Evolutionary conservation across 2,888 invertebrate species (phyloP).

Genomic region (Idaea aversata): DNA sequence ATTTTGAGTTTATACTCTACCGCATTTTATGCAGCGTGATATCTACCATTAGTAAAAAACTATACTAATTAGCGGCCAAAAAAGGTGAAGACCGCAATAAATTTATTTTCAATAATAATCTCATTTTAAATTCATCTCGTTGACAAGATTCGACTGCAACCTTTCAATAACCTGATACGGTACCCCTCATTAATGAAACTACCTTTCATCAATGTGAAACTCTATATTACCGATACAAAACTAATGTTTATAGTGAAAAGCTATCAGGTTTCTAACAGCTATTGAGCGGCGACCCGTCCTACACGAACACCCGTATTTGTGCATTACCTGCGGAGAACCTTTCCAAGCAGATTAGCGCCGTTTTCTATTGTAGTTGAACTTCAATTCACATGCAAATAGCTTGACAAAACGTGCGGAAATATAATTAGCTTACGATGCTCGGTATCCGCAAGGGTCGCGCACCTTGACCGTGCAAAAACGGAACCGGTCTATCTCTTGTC

Average conservation of each 20-base stretch:
- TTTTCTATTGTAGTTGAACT: conserved; percentile 63
- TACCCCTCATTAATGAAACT: conserved; percentile 34
- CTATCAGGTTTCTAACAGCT: conserved; percentile 72
- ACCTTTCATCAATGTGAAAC: conserved; percentile 57
- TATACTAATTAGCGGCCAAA: not conserved
- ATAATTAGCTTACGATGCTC: conserved; percentile 74
- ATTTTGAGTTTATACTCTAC: not conserved
- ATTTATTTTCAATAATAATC: not conserved
- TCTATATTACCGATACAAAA: conserved; percentile 55
- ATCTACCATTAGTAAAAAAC: not conserved
- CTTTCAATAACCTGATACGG: not conserved
- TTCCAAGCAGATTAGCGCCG: conserved; percentile 55
- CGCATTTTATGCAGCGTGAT: not conserved
- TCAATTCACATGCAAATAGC: conserved; percentile 74
- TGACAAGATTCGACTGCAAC: not conserved
- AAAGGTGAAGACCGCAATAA: not conserved
- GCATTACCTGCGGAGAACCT: conserved; percentile 48
- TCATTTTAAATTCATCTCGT: not conserved
- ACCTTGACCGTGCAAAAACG: conserved; percentile 62
- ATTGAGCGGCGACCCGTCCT: conserved; percentile 40
- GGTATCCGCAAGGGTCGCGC: conserved; percentile 50
- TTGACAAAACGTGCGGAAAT: conserved; percentile 76
- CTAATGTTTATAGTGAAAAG: conserved; percentile 69
- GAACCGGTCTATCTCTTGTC: conserved; percentile 69
- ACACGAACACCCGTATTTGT: conserved; percentile 38